Evolutionary conservation across 2,797 vertebrate species (phyloP).

Genomic region (Anguilla obscura): DNA sequence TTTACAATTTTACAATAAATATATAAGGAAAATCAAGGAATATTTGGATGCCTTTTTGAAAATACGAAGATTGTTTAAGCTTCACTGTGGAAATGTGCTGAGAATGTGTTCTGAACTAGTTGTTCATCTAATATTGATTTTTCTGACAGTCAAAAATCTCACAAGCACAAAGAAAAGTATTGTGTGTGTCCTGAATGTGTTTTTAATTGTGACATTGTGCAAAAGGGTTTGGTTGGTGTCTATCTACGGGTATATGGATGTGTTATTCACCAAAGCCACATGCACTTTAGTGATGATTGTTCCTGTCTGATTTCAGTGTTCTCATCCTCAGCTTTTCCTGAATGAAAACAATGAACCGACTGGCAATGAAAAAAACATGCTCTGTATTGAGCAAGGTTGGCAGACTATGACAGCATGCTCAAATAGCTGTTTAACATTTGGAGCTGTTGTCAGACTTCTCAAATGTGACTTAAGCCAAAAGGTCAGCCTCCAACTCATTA

Average conservation of each 20-base stretch:
- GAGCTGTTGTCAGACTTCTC: neutral
- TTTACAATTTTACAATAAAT: neutral
- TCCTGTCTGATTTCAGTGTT: neutral
- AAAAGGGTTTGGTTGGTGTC: neutral
- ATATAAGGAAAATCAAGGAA: neutral
- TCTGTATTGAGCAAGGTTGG: neutral
- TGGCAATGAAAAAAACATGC: neutral
- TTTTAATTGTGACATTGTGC: neutral
- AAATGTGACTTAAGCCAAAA: neutral
- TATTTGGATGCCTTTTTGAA: neutral
- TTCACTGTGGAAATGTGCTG: no score
- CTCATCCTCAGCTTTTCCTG: neutral
- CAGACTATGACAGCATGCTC: neutral
- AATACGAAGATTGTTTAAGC: neutral
- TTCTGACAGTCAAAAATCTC: no score
- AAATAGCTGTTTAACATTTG: neutral
- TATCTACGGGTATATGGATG: neutral
- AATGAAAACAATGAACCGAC: neutral
- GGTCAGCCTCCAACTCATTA: neutral
- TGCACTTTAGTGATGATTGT: neutral
- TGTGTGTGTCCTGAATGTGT: neutral
- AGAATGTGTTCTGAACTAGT: neutral
- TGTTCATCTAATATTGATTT: neutral
- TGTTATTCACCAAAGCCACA: neutral
- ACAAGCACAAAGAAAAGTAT: neutral